A percentile compares a stretch with the other conserved stretches of the same genome.
Evolutionary conservation across 2,113 vertebrate genomes (phyloP).

Genomic region (Castor canadensis): DNA sequence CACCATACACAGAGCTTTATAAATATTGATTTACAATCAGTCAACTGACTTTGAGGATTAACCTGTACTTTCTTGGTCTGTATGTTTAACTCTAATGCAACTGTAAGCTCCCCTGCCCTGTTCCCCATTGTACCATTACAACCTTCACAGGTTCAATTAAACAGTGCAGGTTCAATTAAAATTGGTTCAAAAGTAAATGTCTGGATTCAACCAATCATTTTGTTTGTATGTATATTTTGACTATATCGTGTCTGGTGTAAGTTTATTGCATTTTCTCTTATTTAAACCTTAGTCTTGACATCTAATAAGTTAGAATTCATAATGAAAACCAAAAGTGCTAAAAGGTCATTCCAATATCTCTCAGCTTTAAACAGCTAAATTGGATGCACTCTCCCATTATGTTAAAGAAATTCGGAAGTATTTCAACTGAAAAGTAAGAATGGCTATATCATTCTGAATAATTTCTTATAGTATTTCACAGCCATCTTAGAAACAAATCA

Average conservation of each 20-base stretch:
- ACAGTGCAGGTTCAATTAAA: neutral
- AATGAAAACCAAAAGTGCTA: neutral
- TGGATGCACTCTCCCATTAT: neutral
- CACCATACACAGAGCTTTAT: neutral
- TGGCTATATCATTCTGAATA: neutral
- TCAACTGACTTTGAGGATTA: neutral
- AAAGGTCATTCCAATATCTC: neutral
- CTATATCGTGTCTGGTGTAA: neutral
- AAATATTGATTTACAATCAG: neutral
- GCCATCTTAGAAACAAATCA: neutral
- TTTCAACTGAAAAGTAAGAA: neutral
- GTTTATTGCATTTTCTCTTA: neutral
- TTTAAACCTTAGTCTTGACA: neutral
- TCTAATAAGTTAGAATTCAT: neutral
- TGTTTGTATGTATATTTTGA: neutral
- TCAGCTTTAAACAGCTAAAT: neutral
- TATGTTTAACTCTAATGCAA: neutral
- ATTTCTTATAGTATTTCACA: neutral
- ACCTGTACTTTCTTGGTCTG: neutral
- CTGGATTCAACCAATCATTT: neutral
- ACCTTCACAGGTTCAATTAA: neutral
- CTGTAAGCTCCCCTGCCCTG: neutral
- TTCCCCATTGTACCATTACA: neutral
- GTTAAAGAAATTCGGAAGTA: neutral
- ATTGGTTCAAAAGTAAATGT: neutral